These are phyloP conservation scores for Triplophysa bombifrons DNA, from an alignment of 2,797 vertebrate genomes.

Conservation along the genomic window DNA sequence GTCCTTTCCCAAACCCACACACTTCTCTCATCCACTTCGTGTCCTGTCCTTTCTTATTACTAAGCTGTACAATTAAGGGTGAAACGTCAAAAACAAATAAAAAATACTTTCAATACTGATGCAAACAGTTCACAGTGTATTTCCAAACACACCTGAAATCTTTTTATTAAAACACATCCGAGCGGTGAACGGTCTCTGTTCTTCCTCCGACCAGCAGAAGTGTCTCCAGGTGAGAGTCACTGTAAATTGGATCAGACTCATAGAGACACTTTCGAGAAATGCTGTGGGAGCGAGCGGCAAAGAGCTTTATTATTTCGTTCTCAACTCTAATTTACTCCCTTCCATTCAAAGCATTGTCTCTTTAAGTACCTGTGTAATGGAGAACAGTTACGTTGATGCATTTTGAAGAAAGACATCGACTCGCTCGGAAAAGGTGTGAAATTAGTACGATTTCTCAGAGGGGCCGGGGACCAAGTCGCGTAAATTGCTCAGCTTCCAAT, in stretches of 20 bases:
- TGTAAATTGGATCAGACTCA: conserved; percentile 38
- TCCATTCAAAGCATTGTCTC: conserved; percentile 41
- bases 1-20: no score
- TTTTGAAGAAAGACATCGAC: conserved; percentile 40
- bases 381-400: conserved; percentile 46
- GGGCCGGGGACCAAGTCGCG: conserved; percentile 64
- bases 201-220: conserved; percentile 4
- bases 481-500: conserved; percentile 73
- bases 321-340: conserved; percentile 41
- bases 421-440: conserved; percentile 40
- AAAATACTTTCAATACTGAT: neutral
- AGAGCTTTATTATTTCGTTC: conserved; percentile 46
- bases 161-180: neutral
- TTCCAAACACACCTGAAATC: conserved; percentile 8
- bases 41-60: no score
- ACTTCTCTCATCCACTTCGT: no score
- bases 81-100: no score
- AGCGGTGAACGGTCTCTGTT: neutral
- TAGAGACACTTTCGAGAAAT: conserved; percentile 33
- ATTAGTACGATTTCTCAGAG: conserved; percentile 53
- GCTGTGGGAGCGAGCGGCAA: conserved; percentile 31
- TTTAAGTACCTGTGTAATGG: conserved; percentile 53
- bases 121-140: neutral
- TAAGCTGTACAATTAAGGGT: no score
- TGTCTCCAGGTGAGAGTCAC: conserved; percentile 29